These are phyloP conservation scores for Cyaniris semiargus DNA, from an alignment of 2,888 invertebrate species.

Conservation along the genomic window DNA sequence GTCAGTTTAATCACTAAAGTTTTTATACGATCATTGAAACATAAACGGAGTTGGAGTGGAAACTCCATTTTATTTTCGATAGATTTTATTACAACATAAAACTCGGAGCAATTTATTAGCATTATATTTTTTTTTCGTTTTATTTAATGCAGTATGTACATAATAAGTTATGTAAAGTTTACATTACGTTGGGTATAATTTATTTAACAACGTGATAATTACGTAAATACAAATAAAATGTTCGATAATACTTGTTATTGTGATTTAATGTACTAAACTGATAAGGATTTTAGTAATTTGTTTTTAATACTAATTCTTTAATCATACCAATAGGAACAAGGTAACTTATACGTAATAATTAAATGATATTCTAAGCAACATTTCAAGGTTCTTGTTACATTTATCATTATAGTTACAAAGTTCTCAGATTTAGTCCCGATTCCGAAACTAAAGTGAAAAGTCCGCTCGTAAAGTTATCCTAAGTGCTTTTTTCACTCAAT, in stretches of 20 bases:
- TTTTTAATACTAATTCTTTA: too few species aligned
- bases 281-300: too few species aligned
- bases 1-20: constrained; percentile 20
- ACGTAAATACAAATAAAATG: too few species aligned
- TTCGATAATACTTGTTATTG: too few species aligned
- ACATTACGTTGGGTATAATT: too few species aligned
- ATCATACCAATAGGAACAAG: too few species aligned
- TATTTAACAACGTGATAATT: too few species aligned
- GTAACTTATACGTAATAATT: too few species aligned
- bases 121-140: background rate
- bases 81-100: constrained; percentile 23
- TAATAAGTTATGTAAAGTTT: background rate
- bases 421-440: background rate
- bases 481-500: constrained; percentile 29
- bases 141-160: background rate
- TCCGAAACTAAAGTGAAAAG: constrained; percentile 2
- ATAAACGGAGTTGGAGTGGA: constrained; percentile 23
- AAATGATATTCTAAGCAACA: too few species aligned
- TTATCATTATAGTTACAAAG: background rate
- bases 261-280: too few species aligned
- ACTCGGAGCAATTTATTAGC: background rate
- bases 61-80: constrained; percentile 24
- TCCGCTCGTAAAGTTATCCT: constrained; percentile 17
- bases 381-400: background rate
- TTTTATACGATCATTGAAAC: constrained; percentile 22